A percentile compares a stretch with the other conserved stretches of the same genome.
Conservation (phyloP, 2,888 invertebrate species). For the Holacanthella duospinosa region DNA sequence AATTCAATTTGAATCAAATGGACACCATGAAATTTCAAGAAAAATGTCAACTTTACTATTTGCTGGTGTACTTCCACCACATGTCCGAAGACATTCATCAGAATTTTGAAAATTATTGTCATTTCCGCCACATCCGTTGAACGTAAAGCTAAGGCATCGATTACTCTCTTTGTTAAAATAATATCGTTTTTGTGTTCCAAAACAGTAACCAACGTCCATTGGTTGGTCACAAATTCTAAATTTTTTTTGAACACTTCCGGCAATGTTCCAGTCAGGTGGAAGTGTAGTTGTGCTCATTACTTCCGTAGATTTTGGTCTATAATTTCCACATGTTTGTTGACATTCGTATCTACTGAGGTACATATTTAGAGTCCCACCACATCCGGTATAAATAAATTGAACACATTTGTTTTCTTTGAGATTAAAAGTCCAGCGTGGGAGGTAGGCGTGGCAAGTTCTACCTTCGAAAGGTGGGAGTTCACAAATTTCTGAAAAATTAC, state of each 20-base stretch:
- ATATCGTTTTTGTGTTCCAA: slow-evolving; percentile 14
- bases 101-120: slow-evolving; percentile 26
- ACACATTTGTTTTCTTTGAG: slow-evolving; percentile 19
- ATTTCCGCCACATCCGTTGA: slow-evolving; percentile 35
- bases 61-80: slow-evolving; percentile 29
- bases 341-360: slow-evolving; percentile 23
- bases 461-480: slow-evolving; percentile 17
- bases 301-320: slow-evolving; percentile 5
- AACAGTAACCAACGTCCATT: slow-evolving; percentile 8
- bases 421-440: slow-evolving; percentile 29
- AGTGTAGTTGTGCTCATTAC: background rate
- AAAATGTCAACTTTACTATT: slow-evolving; percentile 14
- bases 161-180: slow-evolving; percentile 21
- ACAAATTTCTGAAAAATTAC: slow-evolving; percentile 14
- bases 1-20: background rate
- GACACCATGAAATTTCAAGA: background rate
- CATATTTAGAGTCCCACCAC: slow-evolving; percentile 30
- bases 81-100: slow-evolving; percentile 27
- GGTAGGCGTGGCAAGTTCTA: slow-evolving; percentile 21
- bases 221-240: background rate
- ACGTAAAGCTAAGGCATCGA: slow-evolving; percentile 21
- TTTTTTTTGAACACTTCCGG: background rate
- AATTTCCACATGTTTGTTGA: slow-evolving; percentile 23
- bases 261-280: too few species aligned
- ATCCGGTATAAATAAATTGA: slow-evolving; percentile 34